Conservation (phyloP, 1,140 invertebrate genomes). For the Oryzaephilus surinamensis region DNA sequence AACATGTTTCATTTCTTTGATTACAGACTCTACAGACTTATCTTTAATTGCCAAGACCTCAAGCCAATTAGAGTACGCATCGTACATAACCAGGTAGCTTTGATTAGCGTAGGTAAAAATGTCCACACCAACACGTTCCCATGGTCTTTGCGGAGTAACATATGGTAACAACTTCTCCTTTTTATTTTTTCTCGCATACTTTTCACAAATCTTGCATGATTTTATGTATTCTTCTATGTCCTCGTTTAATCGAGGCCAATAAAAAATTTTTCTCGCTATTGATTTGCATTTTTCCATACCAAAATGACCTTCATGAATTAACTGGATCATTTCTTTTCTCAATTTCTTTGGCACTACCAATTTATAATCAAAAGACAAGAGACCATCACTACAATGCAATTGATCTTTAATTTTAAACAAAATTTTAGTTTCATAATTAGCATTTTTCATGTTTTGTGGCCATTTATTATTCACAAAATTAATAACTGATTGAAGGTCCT, state of each 20-base stretch:
- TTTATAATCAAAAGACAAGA: constrained; percentile 7
- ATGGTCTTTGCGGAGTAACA: constrained; percentile 16
- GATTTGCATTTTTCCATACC: constrained; percentile 24
- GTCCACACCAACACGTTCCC: constrained; percentile 12
- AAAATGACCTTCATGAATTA: constrained; percentile 23
- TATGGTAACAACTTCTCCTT: constrained; percentile 12
- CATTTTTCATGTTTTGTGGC: background rate
- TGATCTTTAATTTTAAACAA: constrained; percentile 5
- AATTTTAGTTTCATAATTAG: background rate
- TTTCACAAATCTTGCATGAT: constrained; percentile 16
- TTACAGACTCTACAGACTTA: constrained; percentile 18
- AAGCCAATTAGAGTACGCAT: constrained; percentile 23
- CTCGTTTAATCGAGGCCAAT: constrained; percentile 25
- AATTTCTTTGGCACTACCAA: constrained; percentile 28
- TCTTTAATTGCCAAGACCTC: constrained; percentile 18
- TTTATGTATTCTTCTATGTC: constrained; percentile 16
- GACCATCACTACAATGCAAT: background rate
- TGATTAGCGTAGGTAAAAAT: constrained; percentile 17
- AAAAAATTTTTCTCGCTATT: constrained; percentile 21
- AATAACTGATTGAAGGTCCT: background rate
- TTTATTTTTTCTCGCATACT: background rate
- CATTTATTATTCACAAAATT: constrained; percentile 4
- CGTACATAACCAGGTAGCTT: constrained; percentile 21
- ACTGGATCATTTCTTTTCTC: constrained; percentile 22
- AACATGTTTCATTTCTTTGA: constrained; percentile 15